These are phyloP conservation scores for Eucidaris tribuloides DNA, from an alignment of 35 echinoderm and acorn worm species.

Conservation along the genomic window DNA sequence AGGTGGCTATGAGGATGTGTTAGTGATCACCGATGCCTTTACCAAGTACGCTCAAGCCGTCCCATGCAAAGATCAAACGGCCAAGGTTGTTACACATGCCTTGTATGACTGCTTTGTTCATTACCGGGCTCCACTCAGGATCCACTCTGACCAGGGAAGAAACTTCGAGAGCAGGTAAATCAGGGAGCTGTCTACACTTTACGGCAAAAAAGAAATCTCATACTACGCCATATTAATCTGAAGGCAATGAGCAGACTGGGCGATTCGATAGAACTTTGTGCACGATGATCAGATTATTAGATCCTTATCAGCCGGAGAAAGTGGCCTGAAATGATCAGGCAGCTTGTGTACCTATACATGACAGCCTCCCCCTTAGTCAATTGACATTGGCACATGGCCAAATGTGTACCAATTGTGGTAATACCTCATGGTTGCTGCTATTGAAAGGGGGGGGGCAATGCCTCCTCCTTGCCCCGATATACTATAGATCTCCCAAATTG, in stretches of 20 bases:
- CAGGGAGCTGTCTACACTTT: slow-evolving; percentile 34
- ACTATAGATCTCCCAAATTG: no score
- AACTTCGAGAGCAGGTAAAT: slow-evolving; percentile 42
- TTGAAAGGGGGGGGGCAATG: no score
- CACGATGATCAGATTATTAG: slow-evolving; percentile 24
- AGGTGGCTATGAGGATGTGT: slow-evolving; percentile 52
- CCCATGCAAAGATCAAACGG: slow-evolving; percentile 55
- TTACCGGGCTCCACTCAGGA: slow-evolving; percentile 12
- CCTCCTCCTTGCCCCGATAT: no score
- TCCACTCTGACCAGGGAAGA: slow-evolving; percentile 58
- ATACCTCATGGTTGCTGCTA: no score
- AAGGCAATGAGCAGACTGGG: slow-evolving; percentile 49
- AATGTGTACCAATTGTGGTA: no score
- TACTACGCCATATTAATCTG: slow-evolving; percentile 48
- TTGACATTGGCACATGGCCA: no score
- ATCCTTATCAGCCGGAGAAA: neutral
- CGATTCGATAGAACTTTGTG: slow-evolving; percentile 56
- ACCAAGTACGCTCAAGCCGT: slow-evolving; percentile 53
- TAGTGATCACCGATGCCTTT: slow-evolving; percentile 62
- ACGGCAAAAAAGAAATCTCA: slow-evolving; percentile 28
- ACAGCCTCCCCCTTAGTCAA: no score
- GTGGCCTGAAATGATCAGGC: slow-evolving; percentile 41
- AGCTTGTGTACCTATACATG: slow-evolving; percentile 52
- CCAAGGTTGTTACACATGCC: slow-evolving; percentile 22
- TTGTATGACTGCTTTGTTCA: slow-evolving; percentile 2